phyloP scores from a whole-genome alignment of 2,888 invertebrate genomes.

The Punctoribates punctum region DNA sequence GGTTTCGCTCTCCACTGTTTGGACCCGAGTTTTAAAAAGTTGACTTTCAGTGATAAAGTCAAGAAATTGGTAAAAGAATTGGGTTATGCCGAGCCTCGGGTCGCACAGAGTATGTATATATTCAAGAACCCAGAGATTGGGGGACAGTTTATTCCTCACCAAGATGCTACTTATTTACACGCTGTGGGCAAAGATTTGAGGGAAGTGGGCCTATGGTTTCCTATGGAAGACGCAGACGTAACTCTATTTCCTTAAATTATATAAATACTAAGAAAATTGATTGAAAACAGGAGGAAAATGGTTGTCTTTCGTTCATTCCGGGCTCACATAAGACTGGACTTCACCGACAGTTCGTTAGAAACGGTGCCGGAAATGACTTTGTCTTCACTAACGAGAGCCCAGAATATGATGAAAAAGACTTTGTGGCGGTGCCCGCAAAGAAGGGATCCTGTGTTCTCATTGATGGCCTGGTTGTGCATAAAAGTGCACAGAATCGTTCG shows the following conservation, averaged over 20 bases:
- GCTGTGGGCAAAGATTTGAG: conserved; percentile 56
- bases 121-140: conserved; percentile 91
- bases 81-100: conserved; percentile 71
- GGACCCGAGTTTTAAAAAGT: conserved; percentile 72
- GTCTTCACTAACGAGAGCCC: conserved; percentile 60
- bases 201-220: conserved; percentile 85
- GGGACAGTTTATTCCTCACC: conserved; percentile 63
- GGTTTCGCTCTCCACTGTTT: conserved; percentile 83
- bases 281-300: conserved; percentile 64
- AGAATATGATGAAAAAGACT: conserved; percentile 61
- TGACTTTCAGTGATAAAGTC: conserved; percentile 78
- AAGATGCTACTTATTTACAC: conserved; percentile 79
- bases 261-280: too few relatives aligned
- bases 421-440: conserved; percentile 71
- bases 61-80: conserved; percentile 70
- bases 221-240: conserved; percentile 75
- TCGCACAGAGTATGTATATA: conserved; percentile 96
- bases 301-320: conserved; percentile 86
- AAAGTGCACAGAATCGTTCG: conserved; percentile 80
- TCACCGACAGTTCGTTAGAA: neutral
- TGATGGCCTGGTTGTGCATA: conserved; percentile 89
- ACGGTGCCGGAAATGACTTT: neutral
- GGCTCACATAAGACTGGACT: conserved; percentile 80
- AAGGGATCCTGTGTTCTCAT: conserved; percentile 85
- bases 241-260: too few relatives aligned